A percentile compares a stretch with the other conserved stretches of the same genome.
These are phyloP conservation scores for Meta bourneti DNA, from an alignment of 2,888 invertebrate genomes.

Conservation along the genomic window DNA sequence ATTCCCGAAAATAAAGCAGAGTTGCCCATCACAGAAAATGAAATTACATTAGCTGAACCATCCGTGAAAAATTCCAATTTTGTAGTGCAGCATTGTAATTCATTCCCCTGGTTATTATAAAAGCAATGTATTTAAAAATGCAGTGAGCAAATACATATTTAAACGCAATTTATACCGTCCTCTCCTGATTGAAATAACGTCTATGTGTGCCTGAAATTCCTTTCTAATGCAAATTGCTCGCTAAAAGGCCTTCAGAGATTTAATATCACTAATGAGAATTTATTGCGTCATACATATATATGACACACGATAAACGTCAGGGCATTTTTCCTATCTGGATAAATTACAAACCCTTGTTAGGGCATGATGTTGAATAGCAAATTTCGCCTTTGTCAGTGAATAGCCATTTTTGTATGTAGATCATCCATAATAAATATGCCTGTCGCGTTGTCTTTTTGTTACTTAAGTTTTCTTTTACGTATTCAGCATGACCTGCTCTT, in stretches of 20 bases:
- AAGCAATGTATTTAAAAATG: conserved; percentile 34
- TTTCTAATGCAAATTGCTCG: conserved; percentile 48
- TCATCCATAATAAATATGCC: background rate
- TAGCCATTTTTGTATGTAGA: background rate
- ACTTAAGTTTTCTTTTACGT: no score
- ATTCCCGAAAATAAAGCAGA: no score
- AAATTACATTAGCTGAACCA: no score
- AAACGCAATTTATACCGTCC: conserved; percentile 16
- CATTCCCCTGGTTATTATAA: background rate
- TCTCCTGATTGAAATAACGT: background rate
- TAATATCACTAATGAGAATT: conserved; percentile 50
- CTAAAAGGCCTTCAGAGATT: conserved; percentile 25
- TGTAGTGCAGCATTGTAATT: no score
- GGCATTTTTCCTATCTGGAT: conserved; percentile 3
- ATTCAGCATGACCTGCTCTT: no score
- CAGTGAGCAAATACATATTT: conserved; percentile 5
- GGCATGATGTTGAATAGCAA: background rate
- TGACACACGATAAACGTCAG: conserved; percentile 10
- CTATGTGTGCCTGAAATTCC: conserved; percentile 20
- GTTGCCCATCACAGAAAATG: no score
- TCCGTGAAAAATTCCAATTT: no score
- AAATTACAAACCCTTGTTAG: conserved; percentile 23
- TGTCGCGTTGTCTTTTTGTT: background rate
- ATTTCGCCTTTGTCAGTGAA: background rate
- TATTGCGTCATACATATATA: background rate